Base-by-base conservation (phyloP, 23 tunicate species). In the Halocynthia roretzi region DNA sequence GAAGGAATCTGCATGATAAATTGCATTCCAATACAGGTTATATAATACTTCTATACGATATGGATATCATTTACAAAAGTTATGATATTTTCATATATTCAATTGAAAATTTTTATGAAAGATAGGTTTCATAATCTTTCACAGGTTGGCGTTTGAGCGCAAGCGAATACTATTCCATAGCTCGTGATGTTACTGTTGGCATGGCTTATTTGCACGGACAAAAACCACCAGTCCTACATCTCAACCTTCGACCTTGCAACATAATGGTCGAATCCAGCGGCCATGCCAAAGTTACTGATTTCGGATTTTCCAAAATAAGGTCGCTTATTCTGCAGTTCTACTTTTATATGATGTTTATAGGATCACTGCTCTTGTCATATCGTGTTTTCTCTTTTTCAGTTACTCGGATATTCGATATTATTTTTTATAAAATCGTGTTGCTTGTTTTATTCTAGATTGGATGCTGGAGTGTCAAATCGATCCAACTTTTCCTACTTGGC, bases 281-380 rank as follows among this genome's bases (percentile, higher is more conserved):
- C 55, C 65, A 71, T 11, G 98, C 92, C 10, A 92, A 92, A 82
- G 82, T 92, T 12, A 64, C 89, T 20, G 98, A 92, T 77, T 92
- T 72, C 81, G 98, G 98, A 68, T 92, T 92, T 58, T 86, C 98
- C 8, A 92, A 92, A 79, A 75, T 92, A 57, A 86, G 92, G 98
- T 84, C 40, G 14, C 49, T 67, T 67, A 14, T 17, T 17, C 17
- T 58, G 17, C 17, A 14, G 63, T 15, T 58, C 5, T 58, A 14
- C 17, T 2, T 58, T 14, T 58, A 58, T 14, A 58, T 58, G 63
- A 58, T 14, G 4, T 58, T 58, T 15, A 58, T 14, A 58, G 2
- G 15, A 12, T 56, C 12, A 56, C 62, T 10, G 71, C 17, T 10
- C 23, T 22, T 20, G 14, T 19, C 2, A 5, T 15, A 5, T 19